A percentile compares a stretch with the other conserved stretches of the same genome.
Conservation (phyloP, 2,888 invertebrate species). For the Andrena hattorfiana region DNA sequence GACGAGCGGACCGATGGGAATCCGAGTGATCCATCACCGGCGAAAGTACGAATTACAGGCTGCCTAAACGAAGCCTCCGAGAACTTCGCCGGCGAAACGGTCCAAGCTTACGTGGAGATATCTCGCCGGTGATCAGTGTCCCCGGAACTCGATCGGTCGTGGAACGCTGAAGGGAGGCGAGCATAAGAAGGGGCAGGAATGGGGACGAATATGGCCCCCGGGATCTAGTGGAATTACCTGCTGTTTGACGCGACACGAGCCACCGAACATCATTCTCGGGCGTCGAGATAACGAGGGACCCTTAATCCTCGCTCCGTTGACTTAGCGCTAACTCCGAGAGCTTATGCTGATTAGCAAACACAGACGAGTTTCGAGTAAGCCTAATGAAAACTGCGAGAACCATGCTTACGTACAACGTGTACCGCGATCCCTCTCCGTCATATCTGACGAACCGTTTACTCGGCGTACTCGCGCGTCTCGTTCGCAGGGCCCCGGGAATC, state of each 20-base stretch:
- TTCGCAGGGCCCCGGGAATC: background rate
- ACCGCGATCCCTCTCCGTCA: background rate
- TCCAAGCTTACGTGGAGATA: background rate
- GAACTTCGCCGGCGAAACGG: background rate
- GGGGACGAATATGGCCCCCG: background rate
- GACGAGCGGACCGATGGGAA: conserved; percentile 35
- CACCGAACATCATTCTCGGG: conserved; percentile 19
- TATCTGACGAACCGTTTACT: background rate
- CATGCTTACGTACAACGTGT: background rate
- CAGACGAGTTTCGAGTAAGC: conserved; percentile 4
- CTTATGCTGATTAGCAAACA: conserved; percentile 48
- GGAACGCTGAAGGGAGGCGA: too few species aligned
- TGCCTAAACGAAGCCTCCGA: too few species aligned
- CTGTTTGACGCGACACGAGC: background rate
- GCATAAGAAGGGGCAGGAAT: background rate
- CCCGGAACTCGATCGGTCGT: background rate
- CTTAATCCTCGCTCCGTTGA: conserved; percentile 29
- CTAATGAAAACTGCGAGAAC: conserved; percentile 43
- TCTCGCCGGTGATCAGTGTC: background rate
- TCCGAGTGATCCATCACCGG: conserved; percentile 16
- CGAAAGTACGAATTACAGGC: background rate
- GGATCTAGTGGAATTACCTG: background rate
- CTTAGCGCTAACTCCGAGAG: conserved; percentile 26
- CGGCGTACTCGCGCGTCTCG: background rate
- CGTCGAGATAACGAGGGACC: conserved; percentile 30